Evolutionary conservation across 2,797 vertebrate genomes (phyloP).

Genomic region (Xiphophorus birchmanni): DNA sequence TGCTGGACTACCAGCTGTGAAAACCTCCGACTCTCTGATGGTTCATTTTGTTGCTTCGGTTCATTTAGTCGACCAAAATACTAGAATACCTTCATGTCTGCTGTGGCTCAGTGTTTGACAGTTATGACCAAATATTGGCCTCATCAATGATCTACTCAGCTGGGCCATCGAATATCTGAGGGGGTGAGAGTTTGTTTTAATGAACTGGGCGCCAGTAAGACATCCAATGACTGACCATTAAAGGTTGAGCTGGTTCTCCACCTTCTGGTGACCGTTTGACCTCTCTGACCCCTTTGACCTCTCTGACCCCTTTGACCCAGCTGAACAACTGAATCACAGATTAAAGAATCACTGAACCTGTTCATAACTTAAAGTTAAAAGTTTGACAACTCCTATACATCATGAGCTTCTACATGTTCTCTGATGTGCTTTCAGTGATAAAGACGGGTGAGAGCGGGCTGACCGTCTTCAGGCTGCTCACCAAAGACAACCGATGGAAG

Average conservation of each 20-base stretch:
- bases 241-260: neutral
- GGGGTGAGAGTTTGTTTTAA: no score
- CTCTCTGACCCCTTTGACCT: neutral
- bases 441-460: slow-evolving; percentile 85
- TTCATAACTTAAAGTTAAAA: neutral
- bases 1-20: no score
- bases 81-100: neutral
- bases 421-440: slow-evolving; percentile 80
- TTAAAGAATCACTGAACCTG: neutral
- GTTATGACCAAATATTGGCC: neutral
- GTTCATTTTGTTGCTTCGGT: neutral
- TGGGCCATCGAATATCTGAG: no score
- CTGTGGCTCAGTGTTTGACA: no score
- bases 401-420: slow-evolving; percentile 10
- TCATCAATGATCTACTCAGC: neutral
- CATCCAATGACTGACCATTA: neutral
- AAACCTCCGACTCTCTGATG: neutral
- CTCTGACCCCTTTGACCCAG: neutral
- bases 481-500: slow-evolving; percentile 84
- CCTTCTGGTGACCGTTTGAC: neutral
- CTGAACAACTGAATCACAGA: neutral
- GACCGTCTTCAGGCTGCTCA: slow-evolving; percentile 86
- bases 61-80: neutral
- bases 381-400: no score
- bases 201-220: no score